These are phyloP conservation scores for Bugula neritina DNA, from an alignment of 2,888 invertebrate species.

Conservation along the genomic window DNA sequence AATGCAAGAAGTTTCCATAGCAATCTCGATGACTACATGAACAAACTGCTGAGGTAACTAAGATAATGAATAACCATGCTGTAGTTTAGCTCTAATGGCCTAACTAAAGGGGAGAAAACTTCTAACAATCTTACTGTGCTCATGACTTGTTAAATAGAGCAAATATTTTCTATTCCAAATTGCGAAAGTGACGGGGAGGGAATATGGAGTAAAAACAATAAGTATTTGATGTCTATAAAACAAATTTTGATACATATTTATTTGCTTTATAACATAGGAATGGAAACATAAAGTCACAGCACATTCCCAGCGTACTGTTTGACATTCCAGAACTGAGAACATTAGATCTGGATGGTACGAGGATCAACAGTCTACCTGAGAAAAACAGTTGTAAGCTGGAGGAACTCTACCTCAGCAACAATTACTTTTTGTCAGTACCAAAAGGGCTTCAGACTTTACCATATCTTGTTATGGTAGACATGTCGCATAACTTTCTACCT, in stretches of 20 bases:
- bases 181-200: not conserved
- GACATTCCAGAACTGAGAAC: constrained; percentile 46
- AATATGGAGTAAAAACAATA: no score
- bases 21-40: constrained; percentile 48
- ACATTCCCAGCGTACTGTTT: constrained; percentile 51
- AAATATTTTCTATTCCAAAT: not conserved
- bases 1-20: constrained; percentile 48
- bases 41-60: constrained; percentile 38
- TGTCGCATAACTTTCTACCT: constrained; percentile 44
- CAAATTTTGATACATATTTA: no score
- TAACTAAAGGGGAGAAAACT: not conserved
- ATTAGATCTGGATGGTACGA: constrained; percentile 49
- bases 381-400: constrained; percentile 38
- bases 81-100: not conserved
- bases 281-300: constrained; percentile 52
- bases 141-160: not conserved
- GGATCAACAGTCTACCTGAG: constrained; percentile 50
- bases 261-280: no score
- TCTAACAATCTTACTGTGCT: not conserved
- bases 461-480: constrained; percentile 39
- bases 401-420: constrained; percentile 44
- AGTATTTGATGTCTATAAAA: no score
- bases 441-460: constrained; percentile 39
- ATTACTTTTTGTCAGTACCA: constrained; percentile 45
- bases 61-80: not conserved